Evolutionary conservation across 2,888 invertebrate species (phyloP).

Genomic region (Acanthococcus lagerstroemiae): DNA sequence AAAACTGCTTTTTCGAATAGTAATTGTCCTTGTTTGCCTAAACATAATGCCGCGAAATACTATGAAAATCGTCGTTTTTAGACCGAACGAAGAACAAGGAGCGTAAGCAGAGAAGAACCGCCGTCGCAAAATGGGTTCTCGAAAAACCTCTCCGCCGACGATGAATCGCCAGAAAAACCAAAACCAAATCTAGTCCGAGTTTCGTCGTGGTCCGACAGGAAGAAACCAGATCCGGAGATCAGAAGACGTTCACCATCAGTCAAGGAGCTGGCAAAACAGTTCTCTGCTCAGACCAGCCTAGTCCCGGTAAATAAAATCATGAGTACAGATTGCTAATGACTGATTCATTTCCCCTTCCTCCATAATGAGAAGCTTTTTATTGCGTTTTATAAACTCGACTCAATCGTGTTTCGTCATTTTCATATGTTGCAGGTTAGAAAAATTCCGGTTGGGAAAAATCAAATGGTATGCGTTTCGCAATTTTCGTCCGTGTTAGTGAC

Average conservation of each 20-base stretch:
- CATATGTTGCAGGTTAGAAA: neutral
- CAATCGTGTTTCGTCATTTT: neutral
- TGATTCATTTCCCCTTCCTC: too few relatives aligned
- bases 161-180: constrained; percentile 4
- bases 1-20: too few relatives aligned
- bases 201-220: constrained; percentile 32
- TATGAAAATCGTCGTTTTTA: too few relatives aligned
- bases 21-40: too few relatives aligned
- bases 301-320: neutral
- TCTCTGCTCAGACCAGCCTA: constrained; percentile 24
- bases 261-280: constrained; percentile 50
- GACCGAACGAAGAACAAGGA: neutral
- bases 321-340: too few relatives aligned
- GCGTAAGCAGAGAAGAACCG: neutral
- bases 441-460: neutral
- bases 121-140: constrained; percentile 17
- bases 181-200: constrained; percentile 28
- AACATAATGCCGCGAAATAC: too few relatives aligned
- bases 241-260: constrained; percentile 56
- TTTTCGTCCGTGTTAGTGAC: neutral
- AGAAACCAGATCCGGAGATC: constrained; percentile 41
- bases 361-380: too few relatives aligned
- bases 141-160: neutral
- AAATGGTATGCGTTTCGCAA: constrained; percentile 3
- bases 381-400: too few relatives aligned